Evolutionary conservation across 2,113 vertebrate species (phyloP), one percentile per base, ranked within the genome.

Genomic region (Paracanthobrama guichenoti): DNA sequence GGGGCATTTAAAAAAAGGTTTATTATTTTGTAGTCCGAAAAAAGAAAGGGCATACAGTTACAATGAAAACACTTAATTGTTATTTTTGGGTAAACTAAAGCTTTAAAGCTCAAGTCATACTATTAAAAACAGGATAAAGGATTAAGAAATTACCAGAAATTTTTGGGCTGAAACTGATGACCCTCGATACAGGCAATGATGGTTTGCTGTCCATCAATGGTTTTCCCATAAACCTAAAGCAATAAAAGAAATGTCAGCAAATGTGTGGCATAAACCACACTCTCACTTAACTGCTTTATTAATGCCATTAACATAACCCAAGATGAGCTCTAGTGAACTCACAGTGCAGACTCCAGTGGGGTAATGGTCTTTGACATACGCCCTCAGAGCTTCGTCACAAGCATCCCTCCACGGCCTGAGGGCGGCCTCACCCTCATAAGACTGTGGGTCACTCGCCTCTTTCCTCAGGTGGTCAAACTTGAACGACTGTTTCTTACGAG

Each of bases 381-480:
- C 94, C 72, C 92, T 94, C 87, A 99, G 31, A 1, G 96, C 97
- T 48, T 62, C 90, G 86, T 98, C 97, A 53, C 96, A 98, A 81
- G 96, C 95, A 24, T 97, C 97, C 86, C 97, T 94, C 97, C 96
- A 98, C 0, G 94, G 90, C 35, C 93, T 94, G 44, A 99, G 91
- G 9, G 92, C 87, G 0, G 92, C 86, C 42, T 98, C 97, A 0
- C 91, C 90, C 71, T 97, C 96, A n/a, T 97, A 95, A 3, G 95
- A 90, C 84, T 96, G 93, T 1, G 94, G 92, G 71, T 98, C 96
- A 10, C 95, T 96, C 39, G 95, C 95, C 93, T 99, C 97, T 93
- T 99, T 99, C 88, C 95, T 95, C 92, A 99, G 93, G 84, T 99
- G 97, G 91, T 99, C 97, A 88, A 96, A 99, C 90, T 96, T 99